phyloP scores from a whole-genome alignment of 2,888 invertebrate species.

The Xestoiulus laeticollis region DNA sequence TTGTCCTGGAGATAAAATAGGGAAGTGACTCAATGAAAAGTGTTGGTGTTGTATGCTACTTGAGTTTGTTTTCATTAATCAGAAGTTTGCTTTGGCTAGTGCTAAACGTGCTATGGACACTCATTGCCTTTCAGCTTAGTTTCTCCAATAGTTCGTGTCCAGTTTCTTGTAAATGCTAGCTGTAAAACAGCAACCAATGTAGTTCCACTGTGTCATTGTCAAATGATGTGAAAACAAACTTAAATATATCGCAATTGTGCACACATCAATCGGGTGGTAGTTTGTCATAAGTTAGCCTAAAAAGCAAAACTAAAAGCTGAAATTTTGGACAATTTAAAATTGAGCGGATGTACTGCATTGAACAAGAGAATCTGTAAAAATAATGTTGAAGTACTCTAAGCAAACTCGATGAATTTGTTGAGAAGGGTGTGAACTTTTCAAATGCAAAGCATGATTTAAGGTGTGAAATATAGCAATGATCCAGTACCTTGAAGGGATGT shows the following conservation, averaged over 20 bases:
- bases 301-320: neutral
- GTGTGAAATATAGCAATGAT: neutral
- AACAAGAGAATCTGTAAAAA: neutral
- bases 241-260: conserved; percentile 27
- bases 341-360: neutral
- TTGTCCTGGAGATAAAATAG: neutral
- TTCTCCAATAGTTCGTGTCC: neutral
- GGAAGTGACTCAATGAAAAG: neutral
- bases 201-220: neutral
- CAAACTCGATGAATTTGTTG: neutral
- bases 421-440: neutral
- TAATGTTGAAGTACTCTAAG: neutral
- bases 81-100: neutral
- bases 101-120: conserved; percentile 7
- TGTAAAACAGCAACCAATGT: neutral
- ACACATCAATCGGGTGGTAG: neutral
- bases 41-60: neutral
- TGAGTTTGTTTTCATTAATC: neutral
- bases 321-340: neutral
- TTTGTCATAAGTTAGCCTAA: neutral
- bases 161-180: conserved; percentile 35
- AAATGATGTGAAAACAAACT: conserved; percentile 30
- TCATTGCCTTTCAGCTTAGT: neutral
- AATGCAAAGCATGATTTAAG: neutral
- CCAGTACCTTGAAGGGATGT: neutral